A percentile compares a stretch with the other conserved stretches of the same genome.
phyloP scores from a whole-genome alignment of 2,113 vertebrate genomes.

The Craseonycteris thonglongyai region DNA sequence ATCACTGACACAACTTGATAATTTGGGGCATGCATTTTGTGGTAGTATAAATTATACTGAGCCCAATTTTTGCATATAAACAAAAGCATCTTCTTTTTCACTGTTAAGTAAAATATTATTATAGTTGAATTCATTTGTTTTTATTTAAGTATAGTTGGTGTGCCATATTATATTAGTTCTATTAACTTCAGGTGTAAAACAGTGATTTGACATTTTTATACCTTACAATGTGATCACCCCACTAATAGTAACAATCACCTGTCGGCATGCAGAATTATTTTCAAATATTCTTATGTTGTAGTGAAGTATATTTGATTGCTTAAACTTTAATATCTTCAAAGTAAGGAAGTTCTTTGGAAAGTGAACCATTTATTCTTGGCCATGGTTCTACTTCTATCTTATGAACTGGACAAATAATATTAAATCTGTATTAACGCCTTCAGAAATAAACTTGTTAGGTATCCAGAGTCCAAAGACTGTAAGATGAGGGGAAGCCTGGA shows the following conservation, averaged over 20 bases:
- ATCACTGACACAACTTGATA: background rate
- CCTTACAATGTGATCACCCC: background rate
- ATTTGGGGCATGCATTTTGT: background rate
- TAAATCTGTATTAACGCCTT: background rate
- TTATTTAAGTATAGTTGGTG: background rate
- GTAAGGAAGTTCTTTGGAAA: background rate
- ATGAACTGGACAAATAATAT: background rate
- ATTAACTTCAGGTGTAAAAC: background rate
- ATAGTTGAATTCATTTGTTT: background rate
- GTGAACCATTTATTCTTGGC: background rate
- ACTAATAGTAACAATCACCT: background rate
- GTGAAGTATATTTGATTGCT: background rate
- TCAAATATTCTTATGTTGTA: background rate
- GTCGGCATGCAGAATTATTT: background rate
- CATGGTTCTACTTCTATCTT: background rate
- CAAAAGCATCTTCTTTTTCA: background rate
- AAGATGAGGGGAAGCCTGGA: too few species aligned
- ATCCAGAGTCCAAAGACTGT: background rate
- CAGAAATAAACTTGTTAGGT: background rate
- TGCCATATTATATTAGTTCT: background rate
- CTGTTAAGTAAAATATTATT: background rate
- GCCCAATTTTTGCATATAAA: background rate
- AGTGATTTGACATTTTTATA: background rate
- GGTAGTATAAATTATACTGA: background rate
- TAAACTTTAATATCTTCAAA: background rate